Percentiles rank a stretch among this genome's conserved stretches.
These are phyloP conservation scores for Liparis tanakae DNA, from an alignment of 2,797 vertebrate genomes.

Conservation along the genomic window DNA sequence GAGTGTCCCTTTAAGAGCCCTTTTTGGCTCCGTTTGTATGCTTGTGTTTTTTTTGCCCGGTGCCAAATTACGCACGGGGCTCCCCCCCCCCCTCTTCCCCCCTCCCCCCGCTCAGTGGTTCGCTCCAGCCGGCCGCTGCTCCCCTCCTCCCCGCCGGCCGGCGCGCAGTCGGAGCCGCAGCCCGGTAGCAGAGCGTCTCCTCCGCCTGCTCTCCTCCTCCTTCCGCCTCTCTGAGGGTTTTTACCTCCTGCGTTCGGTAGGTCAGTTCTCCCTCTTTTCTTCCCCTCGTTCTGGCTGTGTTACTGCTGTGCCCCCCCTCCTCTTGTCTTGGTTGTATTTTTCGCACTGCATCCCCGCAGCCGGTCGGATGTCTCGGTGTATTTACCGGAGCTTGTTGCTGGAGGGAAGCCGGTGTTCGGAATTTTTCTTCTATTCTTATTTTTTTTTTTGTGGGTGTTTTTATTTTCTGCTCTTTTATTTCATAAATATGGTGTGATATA, in stretches of 20 bases:
- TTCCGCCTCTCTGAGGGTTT: conserved; percentile 28
- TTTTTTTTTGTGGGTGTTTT: background rate
- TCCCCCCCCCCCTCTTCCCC: background rate
- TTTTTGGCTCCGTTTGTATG: background rate
- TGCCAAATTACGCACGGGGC: conserved; percentile 39
- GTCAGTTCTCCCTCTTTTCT: conserved; percentile 27
- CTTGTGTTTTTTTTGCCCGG: background rate
- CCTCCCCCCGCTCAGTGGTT: conserved; percentile 50
- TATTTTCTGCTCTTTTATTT: conserved; percentile 12
- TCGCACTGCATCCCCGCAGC: conserved; percentile 13
- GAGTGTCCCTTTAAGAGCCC: conserved; percentile 3
- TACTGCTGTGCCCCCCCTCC: conserved; percentile 14
- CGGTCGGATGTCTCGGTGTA: conserved; percentile 30
- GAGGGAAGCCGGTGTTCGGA: conserved; percentile 2
- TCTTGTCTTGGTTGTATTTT: background rate
- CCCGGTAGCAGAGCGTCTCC: conserved; percentile 29
- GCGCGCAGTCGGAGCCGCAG: conserved; percentile 49
- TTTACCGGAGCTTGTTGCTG: conserved; percentile 37
- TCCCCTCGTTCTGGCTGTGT: conserved; percentile 7
- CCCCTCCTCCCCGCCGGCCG: conserved; percentile 26
- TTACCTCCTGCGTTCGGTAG: conserved; percentile 43
- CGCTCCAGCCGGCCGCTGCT: conserved; percentile 45
- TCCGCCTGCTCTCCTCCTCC: background rate
- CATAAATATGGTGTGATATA: too few relatives aligned
- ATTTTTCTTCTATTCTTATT: background rate